These are phyloP conservation scores for Cristatella mucedo DNA, from an alignment of 2,888 invertebrate species.

Conservation along the genomic window DNA sequence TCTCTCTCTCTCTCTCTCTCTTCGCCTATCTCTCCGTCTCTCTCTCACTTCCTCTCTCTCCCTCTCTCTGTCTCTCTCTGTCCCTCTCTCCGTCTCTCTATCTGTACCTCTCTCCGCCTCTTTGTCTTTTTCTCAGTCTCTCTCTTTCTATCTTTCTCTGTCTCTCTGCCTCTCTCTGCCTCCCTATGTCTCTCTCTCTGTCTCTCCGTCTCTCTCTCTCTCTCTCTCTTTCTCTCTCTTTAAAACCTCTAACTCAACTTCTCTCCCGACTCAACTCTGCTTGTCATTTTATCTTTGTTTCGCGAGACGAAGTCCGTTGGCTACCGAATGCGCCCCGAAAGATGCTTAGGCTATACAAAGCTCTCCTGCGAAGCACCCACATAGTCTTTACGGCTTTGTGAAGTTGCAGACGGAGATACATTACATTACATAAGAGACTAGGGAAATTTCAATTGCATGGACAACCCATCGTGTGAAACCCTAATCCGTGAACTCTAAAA, in stretches of 20 bases:
- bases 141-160: conserved; percentile 6
- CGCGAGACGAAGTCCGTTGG: too few relatives aligned
- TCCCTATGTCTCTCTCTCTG: conserved; percentile 8
- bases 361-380: too few relatives aligned
- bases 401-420: too few relatives aligned
- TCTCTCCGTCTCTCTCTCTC: neutral
- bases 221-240: neutral
- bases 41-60: conserved; percentile 10
- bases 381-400: too few relatives aligned
- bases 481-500: too few relatives aligned
- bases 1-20: conserved; percentile 9
- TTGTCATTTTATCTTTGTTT: too few relatives aligned
- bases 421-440: too few relatives aligned
- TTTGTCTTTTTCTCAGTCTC: conserved; percentile 3
- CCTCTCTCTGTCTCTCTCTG: neutral
- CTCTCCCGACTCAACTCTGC: neutral
- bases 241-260: neutral
- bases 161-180: conserved; percentile 5
- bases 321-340: too few relatives aligned
- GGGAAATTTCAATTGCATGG: too few relatives aligned
- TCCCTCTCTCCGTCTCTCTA: neutral
- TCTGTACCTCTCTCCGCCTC: conserved; percentile 17
- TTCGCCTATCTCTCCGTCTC: conserved; percentile 10
- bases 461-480: too few relatives aligned
- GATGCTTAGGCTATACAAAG: too few relatives aligned